Evolutionary conservation across 2,888 invertebrate genomes (phyloP), one percentile per base, ranked within the genome.

Genomic region (Fragum fragum): DNA sequence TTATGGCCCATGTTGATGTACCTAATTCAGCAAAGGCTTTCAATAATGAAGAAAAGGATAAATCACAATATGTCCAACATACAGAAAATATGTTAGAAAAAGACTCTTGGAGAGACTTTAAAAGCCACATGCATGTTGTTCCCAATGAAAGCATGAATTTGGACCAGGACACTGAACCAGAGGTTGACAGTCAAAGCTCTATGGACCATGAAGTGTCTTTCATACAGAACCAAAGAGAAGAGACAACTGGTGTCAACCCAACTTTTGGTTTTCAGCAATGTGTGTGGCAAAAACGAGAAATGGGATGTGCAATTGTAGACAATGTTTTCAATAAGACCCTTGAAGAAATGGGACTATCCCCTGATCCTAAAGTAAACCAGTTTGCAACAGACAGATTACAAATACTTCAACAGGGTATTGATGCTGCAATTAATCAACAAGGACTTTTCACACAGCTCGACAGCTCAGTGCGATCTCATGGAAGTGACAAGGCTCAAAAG

Each of bases 291-390:
- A 81, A 81, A 36, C 71, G 74, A 69, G 83, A 83, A 69, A 76
- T 83, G 70, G 83, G 79, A 9, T 78, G 78, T 66, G 82, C 85
- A 26, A 85, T 85, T 66, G 85, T 85, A 11, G 85, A 85, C 26
- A 85, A 85, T 85, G 80, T 85, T 18, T 82, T 83, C 42, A 85
- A 85, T 52, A 61, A 73, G 61, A 85, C 82, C 1, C 52, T 85
- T n/a, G 85, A 85, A 71, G 82, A 83, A 26, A 78, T 85, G 82
- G 85, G 85, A 23, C 36, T 85, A 9, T 83, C 80, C 16, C 85
- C 85, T 6, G 83, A 85, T 61, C 71, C 79, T 18, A 70, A 73
- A 32, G 70, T 75, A 3, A 85, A 85, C 32, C 21, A 70, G 29
- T 53, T 42, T 39, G 81, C 81, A 1, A 75, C 66, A 26, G 72